Evolutionary conservation across 2,113 vertebrate species (phyloP), one percentile per base, ranked within the genome.

Genomic region (Alosa alosa): DNA sequence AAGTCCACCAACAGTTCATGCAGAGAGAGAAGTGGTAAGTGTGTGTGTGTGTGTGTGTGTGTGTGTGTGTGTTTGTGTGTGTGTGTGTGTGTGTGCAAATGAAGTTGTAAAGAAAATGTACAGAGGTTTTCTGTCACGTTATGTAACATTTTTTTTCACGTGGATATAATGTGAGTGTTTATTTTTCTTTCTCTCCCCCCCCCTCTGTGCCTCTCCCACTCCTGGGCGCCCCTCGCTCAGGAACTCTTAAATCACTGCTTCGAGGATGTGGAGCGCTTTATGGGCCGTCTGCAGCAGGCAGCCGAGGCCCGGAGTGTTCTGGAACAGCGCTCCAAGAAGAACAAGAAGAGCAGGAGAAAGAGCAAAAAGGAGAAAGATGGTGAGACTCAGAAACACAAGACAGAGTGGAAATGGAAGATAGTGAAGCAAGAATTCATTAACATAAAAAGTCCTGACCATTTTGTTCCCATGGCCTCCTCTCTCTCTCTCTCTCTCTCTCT

Each of bases 231-330:
- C 8, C 18, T 6, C 9, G 8, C 25, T n/a, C 86, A 98, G 97
- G 95, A 96, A 60, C 93, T 97, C 84, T 87, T 97, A 87, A 98
- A 97, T 90, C 96, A 95, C 90, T 95, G 96, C 86, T 96, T 97
- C 82, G 96, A 96, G 0, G 96, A 97, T 17, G 91, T 97, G 81
- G 96, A 97, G 90, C 87, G 41, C 39, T 97, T 98, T 72, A 95
- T 97, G 86, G 81, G 84, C 0, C 95, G 92, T 49, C 91, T 98
- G 87, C 96, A 98, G 92, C 96, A 96, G 88, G 90, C 94, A 0
- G 95, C 96, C 0, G 96, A 97, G 88, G 96, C 97, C 0, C 92
- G 94, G 86, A 93, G 89, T 4, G 84, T 96, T 46, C 92, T 97
- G 81, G 90, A 95, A 84, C 96, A 97, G 18, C 89, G 91, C 0